Evolutionary conservation across 2,888 invertebrate genomes (phyloP), one percentile per base, ranked within the genome.

Genomic region (Spodoptera littoralis): DNA sequence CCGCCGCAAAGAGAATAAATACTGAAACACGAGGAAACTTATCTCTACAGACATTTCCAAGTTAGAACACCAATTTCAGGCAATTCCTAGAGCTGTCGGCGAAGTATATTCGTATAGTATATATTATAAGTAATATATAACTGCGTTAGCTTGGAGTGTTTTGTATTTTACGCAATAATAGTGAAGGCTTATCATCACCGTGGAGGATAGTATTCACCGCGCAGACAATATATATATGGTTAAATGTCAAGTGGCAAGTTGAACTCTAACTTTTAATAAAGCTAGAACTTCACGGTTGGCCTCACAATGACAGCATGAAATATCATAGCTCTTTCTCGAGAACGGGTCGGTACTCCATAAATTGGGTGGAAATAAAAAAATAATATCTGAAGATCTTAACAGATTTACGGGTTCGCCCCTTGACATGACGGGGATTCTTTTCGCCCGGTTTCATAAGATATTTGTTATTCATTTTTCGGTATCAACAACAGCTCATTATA

Each of bases 321-420:
- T 89, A 90, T 89, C 82, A 86, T 80, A 84, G 83, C 85, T 81
- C 83, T 85, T 86, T 87, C 84, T 83, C 81, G 74, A 83, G 71
- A 73, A 81, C 82, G 78, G 78, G 82, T 82, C 73, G 70, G 79
- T 82, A 79, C 82, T 82, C 74, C 77, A 82, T 83, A 84, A 85
- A 86, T 84, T 83, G 81, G 74, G 72, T 76, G 79, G 69, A 80
- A 79, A 77, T 79, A 69, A 81, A 79, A 57, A 82, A 83, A 75
- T 73, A 79, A 80, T 82, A 83, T 81, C 83, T 64, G 73, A 77
- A 80, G 80, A 79, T 71, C 48, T 52, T 71, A 76, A 79, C 76
- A 77, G 77, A 83, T 84, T 85, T 82, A 83, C 73, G 79, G 78
- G 73, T 65, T 55, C 60, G 55, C 61, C 64, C 53, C 59, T 75